Evolutionary conservation across 2,888 invertebrate species (phyloP).

Genomic region (Lithophane ornitopus): DNA sequence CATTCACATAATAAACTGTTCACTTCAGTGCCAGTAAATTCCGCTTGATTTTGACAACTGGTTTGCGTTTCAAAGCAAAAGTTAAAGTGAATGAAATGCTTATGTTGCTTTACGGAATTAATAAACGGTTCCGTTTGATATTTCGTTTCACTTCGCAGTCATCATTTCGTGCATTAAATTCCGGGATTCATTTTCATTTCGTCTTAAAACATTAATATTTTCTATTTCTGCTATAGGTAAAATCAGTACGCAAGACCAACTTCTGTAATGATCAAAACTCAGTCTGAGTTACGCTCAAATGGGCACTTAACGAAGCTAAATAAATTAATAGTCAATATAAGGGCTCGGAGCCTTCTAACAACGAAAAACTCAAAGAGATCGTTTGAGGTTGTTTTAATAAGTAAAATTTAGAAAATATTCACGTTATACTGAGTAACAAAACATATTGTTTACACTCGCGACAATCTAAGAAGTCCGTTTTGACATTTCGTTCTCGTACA

Average conservation of each 20-base stretch:
- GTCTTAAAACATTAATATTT: constrained; percentile 17
- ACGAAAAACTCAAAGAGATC: constrained; percentile 46
- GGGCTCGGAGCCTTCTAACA: constrained; percentile 34
- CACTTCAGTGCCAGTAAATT: constrained; percentile 7
- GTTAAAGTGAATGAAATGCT: constrained; percentile 44
- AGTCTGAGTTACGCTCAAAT: constrained; percentile 48
- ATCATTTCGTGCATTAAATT: constrained; percentile 25
- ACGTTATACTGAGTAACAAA: neutral
- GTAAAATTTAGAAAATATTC: constrained; percentile 36
- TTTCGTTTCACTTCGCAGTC: constrained; percentile 32
- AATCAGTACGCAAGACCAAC: constrained; percentile 33
- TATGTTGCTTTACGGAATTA: constrained; percentile 38
- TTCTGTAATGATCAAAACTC: constrained; percentile 58
- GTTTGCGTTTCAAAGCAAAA: constrained; percentile 37
- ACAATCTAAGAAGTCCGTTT: too few species aligned
- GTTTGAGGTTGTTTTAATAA: constrained; percentile 48
- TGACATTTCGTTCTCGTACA: too few species aligned
- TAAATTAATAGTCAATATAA: constrained; percentile 63
- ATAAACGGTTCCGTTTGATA: constrained; percentile 35
- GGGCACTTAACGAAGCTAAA: constrained; percentile 60
- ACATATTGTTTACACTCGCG: constrained; percentile 25
- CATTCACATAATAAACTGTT: constrained; percentile 33
- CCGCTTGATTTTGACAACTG: constrained; percentile 45
- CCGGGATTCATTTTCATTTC: constrained; percentile 2
- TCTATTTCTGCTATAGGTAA: constrained; percentile 22